Conservation (phyloP, 1,140 invertebrate genomes). For the Leptinotarsa texana region DNA sequence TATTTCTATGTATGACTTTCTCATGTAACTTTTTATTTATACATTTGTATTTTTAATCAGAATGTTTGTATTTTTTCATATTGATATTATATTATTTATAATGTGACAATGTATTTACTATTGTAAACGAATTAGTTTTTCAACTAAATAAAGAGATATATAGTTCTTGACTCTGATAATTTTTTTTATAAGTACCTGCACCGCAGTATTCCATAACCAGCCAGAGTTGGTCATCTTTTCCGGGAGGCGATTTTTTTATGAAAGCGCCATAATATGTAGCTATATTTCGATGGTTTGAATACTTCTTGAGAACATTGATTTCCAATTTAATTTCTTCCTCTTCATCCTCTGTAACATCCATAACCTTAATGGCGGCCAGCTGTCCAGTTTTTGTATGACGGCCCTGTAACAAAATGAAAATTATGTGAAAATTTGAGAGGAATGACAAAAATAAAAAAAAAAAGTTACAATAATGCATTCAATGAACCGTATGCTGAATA, state of each 20-base stretch:
- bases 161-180: neutral
- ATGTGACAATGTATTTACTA: too few species aligned
- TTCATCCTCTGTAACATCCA: slow-evolving; percentile 99
- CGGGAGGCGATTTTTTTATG: slow-evolving; percentile 97
- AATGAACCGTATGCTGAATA: too few species aligned
- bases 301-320: slow-evolving; percentile 99
- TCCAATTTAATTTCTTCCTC: slow-evolving; percentile 99
- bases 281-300: slow-evolving; percentile 99
- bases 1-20: too few species aligned
- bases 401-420: slow-evolving; percentile 66
- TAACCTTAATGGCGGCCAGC: slow-evolving; percentile 99
- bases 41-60: too few species aligned
- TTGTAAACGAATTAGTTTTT: too few species aligned
- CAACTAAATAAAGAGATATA: too few species aligned
- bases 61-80: too few species aligned
- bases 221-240: slow-evolving; percentile 99
- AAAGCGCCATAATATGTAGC: slow-evolving; percentile 99
- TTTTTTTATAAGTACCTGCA: slow-evolving; percentile 66
- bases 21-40: too few species aligned
- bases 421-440: neutral
- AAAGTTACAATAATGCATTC: too few species aligned
- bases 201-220: slow-evolving; percentile 99
- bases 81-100: too few species aligned
- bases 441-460: too few species aligned
- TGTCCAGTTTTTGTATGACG: slow-evolving; percentile 99